phyloP scores from a whole-genome alignment of 2,113 vertebrate species.

The Misgurnus anguillicaudatus region DNA sequence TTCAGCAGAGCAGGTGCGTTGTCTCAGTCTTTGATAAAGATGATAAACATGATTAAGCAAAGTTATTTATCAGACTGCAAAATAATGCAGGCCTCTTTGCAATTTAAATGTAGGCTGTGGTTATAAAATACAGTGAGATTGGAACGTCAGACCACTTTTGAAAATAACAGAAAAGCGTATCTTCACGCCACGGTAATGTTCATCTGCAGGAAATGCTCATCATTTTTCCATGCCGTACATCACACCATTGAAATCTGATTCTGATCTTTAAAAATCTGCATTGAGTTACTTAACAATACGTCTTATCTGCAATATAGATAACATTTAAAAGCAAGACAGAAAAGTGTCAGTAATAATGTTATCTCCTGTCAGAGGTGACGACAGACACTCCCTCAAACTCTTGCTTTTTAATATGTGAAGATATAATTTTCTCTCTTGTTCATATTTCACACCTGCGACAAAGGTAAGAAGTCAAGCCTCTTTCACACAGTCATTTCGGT shows the following conservation, averaged over 20 bases:
- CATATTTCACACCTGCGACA: conserved; percentile 62
- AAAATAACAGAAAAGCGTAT: no score
- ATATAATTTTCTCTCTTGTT: conserved; percentile 51
- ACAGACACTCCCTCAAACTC: background rate
- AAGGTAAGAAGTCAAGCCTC: conserved; percentile 45
- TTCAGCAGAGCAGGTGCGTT: background rate
- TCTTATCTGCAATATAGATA: background rate
- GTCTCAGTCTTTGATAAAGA: background rate
- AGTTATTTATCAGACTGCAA: background rate
- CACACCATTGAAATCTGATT: background rate
- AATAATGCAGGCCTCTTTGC: background rate
- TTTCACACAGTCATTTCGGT: no score
- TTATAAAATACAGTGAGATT: background rate
- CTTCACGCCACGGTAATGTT: no score
- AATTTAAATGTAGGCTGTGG: background rate
- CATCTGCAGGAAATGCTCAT: background rate
- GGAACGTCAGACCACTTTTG: no score
- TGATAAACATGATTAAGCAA: conserved; percentile 1
- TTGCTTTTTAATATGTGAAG: conserved; percentile 34
- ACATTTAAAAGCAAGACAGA: background rate
- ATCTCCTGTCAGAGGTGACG: conserved; percentile 32
- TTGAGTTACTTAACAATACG: background rate
- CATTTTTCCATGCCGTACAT: background rate
- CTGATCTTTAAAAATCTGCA: background rate
- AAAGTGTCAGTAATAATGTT: conserved; percentile 22